phyloP scores from a whole-genome alignment of 2,113 vertebrate species.

The Nannobrachium achirus region DNA sequence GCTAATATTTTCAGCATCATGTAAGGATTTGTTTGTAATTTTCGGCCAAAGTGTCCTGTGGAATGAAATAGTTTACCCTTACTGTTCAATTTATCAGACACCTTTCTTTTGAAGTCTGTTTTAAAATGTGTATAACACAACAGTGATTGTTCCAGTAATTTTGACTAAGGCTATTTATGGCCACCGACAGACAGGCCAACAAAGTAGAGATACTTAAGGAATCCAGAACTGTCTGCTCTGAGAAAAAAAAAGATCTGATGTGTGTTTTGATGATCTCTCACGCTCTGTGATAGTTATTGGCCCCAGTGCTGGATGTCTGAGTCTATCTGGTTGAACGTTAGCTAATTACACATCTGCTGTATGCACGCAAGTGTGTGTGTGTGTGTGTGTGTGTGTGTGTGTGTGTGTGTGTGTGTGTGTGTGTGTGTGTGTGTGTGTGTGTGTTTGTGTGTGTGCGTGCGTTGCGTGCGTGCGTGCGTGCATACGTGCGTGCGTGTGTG shows the following conservation, averaged over 20 bases:
- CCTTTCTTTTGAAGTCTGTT: no score
- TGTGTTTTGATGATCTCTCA: background rate
- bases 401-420: background rate
- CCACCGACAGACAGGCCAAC: background rate
- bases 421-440: constrained; percentile 3
- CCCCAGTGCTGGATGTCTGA: background rate
- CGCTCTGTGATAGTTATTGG: background rate
- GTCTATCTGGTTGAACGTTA: background rate
- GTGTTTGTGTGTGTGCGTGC: background rate
- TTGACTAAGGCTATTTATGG: background rate
- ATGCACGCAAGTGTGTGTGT: background rate
- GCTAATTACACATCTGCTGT: constrained; percentile 6
- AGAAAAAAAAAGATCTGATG: background rate
- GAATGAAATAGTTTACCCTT: no score
- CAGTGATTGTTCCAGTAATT: background rate
- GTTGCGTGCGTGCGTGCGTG: constrained; percentile 1
- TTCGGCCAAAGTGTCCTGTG: no score
- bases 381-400: background rate
- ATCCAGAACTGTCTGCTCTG: background rate
- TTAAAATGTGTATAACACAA: no score
- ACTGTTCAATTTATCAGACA: no score
- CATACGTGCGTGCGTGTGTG: background rate
- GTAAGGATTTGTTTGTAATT: no score
- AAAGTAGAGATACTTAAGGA: background rate
- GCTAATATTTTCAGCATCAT: no score